Evolutionary conservation across 1,140 invertebrate species (phyloP).

Genomic region (Drosophila micromelanica): DNA sequence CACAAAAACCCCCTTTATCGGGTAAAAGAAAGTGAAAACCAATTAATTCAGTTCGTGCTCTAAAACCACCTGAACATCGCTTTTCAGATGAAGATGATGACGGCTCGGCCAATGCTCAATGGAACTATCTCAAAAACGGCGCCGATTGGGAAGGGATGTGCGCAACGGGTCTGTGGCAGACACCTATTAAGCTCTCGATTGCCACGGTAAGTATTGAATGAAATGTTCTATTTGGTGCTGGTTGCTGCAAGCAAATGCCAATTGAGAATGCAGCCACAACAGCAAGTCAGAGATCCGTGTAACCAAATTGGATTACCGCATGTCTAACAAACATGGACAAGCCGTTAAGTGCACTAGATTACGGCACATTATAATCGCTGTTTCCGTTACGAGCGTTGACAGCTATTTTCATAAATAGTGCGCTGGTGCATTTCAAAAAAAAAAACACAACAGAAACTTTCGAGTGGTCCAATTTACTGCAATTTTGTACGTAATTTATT

Average conservation of each 20-base stretch:
- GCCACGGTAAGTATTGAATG: conserved; percentile 22
- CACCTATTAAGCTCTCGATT: conserved; percentile 23
- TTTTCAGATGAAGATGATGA: conserved; percentile 13
- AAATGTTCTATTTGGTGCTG: neutral
- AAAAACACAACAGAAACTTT: conserved; percentile 37
- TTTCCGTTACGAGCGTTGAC: conserved; percentile 27
- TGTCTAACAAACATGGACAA: neutral
- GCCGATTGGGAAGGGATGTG: conserved; percentile 36
- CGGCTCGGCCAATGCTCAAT: conserved; percentile 1
- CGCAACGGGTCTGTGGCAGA: conserved; percentile 21
- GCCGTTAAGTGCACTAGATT: neutral
- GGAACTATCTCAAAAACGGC: conserved; percentile 32
- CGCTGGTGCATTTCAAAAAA: conserved; percentile 17
- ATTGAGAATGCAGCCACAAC: too few species aligned
- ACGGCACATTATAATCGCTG: conserved; percentile 1
- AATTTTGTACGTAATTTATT: conserved; percentile 42
- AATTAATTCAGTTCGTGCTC: neutral
- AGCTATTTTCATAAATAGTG: conserved; percentile 55
- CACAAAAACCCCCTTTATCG: neutral
- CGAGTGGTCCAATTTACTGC: conserved; percentile 37
- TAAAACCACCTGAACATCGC: neutral
- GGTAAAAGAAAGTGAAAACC: conserved; percentile 16
- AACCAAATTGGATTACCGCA: conserved; percentile 9
- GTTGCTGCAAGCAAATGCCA: too few species aligned
- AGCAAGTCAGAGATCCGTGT: too few species aligned